Evolutionary conservation across 2,888 invertebrate species (phyloP).

Genomic region (Pelosia muscerda): DNA sequence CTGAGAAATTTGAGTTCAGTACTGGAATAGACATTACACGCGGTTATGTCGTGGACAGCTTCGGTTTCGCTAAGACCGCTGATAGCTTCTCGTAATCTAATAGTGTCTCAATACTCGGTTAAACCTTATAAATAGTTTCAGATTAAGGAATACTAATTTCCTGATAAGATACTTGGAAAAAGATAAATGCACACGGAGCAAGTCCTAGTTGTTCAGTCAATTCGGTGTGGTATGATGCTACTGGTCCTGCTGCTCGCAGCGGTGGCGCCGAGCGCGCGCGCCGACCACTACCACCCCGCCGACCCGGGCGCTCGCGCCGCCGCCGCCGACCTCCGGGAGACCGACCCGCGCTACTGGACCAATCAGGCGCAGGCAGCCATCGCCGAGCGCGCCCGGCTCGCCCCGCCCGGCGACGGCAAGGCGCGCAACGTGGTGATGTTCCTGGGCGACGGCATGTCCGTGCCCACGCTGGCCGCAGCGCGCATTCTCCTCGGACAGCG

Average conservation of each 20-base stretch:
- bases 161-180: not conserved
- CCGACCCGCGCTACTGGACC: conserved; percentile 24
- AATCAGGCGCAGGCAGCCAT: conserved; percentile 64
- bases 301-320: not conserved
- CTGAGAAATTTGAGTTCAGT: not conserved
- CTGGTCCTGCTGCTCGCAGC: not conserved
- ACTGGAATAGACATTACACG: not conserved
- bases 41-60: not conserved
- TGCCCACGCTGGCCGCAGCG: conserved; percentile 89
- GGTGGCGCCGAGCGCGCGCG: not conserved
- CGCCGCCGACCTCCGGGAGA: conserved; percentile 17
- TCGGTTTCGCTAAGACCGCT: too few species aligned
- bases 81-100: not conserved
- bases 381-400: conserved; percentile 31
- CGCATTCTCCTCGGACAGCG: conserved; percentile 89
- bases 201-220: not conserved
- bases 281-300: not conserved
- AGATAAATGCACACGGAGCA: not conserved
- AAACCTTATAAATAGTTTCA: not conserved
- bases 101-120: not conserved
- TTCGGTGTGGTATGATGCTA: not conserved
- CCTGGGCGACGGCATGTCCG: conserved; percentile 92
- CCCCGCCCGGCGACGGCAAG: conserved; percentile 22
- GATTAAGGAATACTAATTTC: not conserved
- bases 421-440: conserved; percentile 89